phyloP scores from a whole-genome alignment of 2,888 invertebrate species.

The Lucinisca nassula region DNA sequence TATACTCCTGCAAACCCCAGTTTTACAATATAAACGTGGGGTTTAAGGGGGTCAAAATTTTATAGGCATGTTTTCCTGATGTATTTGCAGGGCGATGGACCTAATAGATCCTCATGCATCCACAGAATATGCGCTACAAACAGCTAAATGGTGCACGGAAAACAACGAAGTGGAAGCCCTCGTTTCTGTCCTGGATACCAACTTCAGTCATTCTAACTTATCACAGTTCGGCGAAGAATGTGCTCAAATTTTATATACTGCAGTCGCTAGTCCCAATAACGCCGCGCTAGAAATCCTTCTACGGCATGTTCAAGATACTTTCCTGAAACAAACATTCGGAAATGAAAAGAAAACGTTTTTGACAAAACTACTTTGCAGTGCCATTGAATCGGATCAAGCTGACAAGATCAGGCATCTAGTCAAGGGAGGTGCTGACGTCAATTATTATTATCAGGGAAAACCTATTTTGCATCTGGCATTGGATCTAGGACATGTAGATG shows the following conservation, averaged over 20 bases:
- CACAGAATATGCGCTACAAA: constrained; percentile 60
- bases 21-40: too few species aligned
- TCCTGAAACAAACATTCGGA: constrained; percentile 17
- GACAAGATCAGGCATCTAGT: constrained; percentile 42
- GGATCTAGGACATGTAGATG: constrained; percentile 42
- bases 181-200: constrained; percentile 49
- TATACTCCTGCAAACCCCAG: too few species aligned
- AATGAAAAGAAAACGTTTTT: constrained; percentile 50
- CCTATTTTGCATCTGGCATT: constrained; percentile 69
- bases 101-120: constrained; percentile 56
- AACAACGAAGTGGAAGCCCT: constrained; percentile 51
- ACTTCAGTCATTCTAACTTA: constrained; percentile 42
- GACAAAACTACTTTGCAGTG: constrained; percentile 66
- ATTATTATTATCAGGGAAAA: constrained; percentile 59
- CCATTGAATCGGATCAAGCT: constrained; percentile 51
- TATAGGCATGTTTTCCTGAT: too few species aligned
- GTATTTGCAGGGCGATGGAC: constrained; percentile 63
- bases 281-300: constrained; percentile 46
- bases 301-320: constrained; percentile 46
- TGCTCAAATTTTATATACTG: constrained; percentile 39
- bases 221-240: constrained; percentile 38
- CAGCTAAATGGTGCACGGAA: constrained; percentile 59
- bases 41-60: too few species aligned
- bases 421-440: constrained; percentile 58
- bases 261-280: constrained; percentile 30